These are phyloP conservation scores for Hippocampus zosterae DNA, from an alignment of 2,113 vertebrate genomes.

Conservation along the genomic window DNA sequence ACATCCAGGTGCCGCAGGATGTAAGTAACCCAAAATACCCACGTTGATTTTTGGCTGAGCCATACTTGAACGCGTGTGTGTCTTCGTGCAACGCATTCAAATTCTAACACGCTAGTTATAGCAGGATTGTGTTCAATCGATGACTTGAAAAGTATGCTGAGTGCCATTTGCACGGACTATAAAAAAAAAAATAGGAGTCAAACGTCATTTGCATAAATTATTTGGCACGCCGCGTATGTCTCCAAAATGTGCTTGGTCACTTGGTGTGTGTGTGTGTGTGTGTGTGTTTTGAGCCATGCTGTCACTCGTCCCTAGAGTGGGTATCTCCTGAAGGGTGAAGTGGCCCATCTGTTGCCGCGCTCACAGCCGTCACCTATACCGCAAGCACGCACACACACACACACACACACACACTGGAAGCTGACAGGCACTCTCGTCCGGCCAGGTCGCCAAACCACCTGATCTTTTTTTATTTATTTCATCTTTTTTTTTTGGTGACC, in stretches of 20 bases:
- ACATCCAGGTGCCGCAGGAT: constrained; percentile 87
- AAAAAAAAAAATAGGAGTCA: not conserved
- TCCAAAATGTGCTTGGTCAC: constrained; percentile 1
- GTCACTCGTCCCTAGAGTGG: not conserved
- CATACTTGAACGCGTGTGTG: too few relatives aligned
- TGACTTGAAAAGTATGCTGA: too few relatives aligned
- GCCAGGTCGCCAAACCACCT: not conserved
- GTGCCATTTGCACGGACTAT: not conserved
- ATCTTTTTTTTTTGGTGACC: not conserved
- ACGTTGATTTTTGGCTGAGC: not conserved
- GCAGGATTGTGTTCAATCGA: too few relatives aligned
- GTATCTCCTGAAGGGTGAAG: constrained; percentile 5
- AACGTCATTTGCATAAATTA: too few relatives aligned
- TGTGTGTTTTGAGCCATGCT: not conserved
- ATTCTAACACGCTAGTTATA: too few relatives aligned
- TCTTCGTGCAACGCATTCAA: too few relatives aligned
- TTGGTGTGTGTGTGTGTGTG: not conserved
- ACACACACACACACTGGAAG: not conserved
- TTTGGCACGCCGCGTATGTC: not conserved
- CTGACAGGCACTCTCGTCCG: not conserved
- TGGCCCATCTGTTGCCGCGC: constrained; percentile 5
- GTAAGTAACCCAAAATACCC: constrained; percentile 74
- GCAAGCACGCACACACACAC: not conserved
- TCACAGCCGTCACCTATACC: constrained; percentile 1
- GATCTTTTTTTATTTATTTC: not conserved